phyloP scores from a whole-genome alignment of 2,113 vertebrate genomes.

The Plecotus auritus region DNA sequence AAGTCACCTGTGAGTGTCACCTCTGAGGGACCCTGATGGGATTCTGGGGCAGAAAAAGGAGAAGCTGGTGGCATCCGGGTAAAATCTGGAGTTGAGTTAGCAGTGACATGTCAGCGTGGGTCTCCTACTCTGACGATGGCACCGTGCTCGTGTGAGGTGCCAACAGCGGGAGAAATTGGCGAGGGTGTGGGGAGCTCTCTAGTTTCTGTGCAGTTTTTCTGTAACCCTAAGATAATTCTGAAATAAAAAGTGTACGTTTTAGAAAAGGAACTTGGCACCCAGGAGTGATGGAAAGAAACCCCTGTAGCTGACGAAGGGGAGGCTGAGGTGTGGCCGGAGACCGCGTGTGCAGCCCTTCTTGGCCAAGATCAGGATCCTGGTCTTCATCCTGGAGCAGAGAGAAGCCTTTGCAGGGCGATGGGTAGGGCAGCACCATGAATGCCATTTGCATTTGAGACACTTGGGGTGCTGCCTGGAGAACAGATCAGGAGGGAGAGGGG shows the following conservation, averaged over 20 bases:
- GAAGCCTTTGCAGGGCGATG: background rate
- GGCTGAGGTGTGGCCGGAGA: background rate
- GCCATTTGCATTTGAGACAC: background rate
- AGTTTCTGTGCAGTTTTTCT: background rate
- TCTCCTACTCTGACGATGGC: background rate
- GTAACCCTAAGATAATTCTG: background rate
- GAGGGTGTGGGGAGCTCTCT: background rate
- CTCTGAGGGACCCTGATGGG: background rate
- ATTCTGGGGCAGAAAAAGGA: background rate
- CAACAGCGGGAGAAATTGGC: accelerated
- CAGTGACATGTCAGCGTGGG: accelerated
- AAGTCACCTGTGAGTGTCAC: background rate
- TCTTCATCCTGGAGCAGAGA: background rate
- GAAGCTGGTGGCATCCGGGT: background rate
- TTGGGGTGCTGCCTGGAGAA: too few species aligned
- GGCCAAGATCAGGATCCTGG: background rate
- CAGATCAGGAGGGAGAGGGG: accelerated
- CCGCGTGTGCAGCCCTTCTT: accelerated
- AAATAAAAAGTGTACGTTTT: background rate
- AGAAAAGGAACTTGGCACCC: background rate
- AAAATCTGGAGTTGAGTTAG: background rate
- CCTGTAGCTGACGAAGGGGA: accelerated
- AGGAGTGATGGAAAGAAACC: too few species aligned
- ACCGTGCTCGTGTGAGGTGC: accelerated
- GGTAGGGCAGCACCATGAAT: accelerated